Base-by-base conservation (phyloP, 1,140 invertebrate genomes). In the Drosophila paulistorum region DNA sequence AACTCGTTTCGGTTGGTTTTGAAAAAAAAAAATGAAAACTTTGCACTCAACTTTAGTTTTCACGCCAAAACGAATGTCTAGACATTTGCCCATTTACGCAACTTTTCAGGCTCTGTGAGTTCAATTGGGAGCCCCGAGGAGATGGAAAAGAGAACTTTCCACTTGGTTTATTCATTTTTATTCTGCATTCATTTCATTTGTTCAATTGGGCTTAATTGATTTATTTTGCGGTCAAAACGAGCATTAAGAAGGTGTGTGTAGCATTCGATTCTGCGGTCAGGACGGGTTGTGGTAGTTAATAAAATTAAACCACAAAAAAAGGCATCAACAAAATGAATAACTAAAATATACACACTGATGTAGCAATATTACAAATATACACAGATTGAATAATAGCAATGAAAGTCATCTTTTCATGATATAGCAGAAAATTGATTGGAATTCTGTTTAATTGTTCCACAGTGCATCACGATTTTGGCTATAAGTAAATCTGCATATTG, bases 141-240 rank as follows among this genome's bases (percentile, higher is more conserved):
- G 30, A 30, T 30, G 30, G 30, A 30, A 30, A 30, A 30, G 30
- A 30, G 30, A 30, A 30, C 6, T 30, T 5, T 39, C 37, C 37
- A 23, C 9, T 51, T 23, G 20, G 14, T n/a, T 17, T 23, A 2
- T 30, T 5, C 45, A 48, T 51, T 23, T 23, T 51, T 17, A 10
- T 51, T 51, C 23, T 39, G 3, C 11, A 39, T 39, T 13, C 3
- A 51, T 51, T 57, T 17, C 61, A 33, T 64, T 23, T 33, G 35
- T 33, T 51, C 41, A 33, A 59, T 39, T 68, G 11, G 17, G 14
- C 35, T 65, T 54, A 65, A 42, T 59, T 65, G 48, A 23, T 17
- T 33, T 48, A 81, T 73, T 77, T 80, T 81, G 77, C 64, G 77
- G 74, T 45, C 45, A 37, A 65, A 9, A 58, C 20, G 33, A 9